Conservation (phyloP, 2,797 vertebrate genomes). For the Gorsachius magnificus region DNA sequence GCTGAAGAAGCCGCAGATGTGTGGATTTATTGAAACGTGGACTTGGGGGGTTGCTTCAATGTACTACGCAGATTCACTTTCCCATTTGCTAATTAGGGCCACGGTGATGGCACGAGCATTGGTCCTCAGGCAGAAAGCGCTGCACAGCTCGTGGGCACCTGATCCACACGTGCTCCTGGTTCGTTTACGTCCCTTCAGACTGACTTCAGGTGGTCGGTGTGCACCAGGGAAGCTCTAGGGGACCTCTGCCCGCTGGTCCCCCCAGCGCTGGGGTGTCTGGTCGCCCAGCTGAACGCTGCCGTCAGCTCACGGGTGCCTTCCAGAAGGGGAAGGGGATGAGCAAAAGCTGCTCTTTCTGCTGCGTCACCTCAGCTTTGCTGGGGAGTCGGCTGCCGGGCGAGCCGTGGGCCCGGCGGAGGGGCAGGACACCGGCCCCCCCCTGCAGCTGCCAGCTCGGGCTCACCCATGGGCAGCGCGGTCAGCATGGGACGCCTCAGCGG, state of each 20-base stretch:
- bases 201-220: neutral
- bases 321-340: neutral
- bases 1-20: neutral
- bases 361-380: neutral
- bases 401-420: neutral
- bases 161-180: neutral
- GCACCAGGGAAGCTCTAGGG: neutral
- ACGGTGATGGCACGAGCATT: neutral
- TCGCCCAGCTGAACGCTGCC: neutral
- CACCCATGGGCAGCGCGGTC: neutral
- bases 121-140: neutral
- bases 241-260: neutral
- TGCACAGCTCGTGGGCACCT: rapidly evolving
- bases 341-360: neutral
- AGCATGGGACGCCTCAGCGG: neutral
- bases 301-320: neutral
- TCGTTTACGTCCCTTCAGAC: neutral
- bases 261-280: neutral
- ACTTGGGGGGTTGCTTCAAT: neutral
- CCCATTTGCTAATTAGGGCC: neutral
- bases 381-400: rapidly evolving
- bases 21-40: neutral
- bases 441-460: neutral
- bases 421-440: neutral
- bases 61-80: neutral